Conservation (phyloP, 1,140 invertebrate genomes). For the Zaprionus vittiger region DNA sequence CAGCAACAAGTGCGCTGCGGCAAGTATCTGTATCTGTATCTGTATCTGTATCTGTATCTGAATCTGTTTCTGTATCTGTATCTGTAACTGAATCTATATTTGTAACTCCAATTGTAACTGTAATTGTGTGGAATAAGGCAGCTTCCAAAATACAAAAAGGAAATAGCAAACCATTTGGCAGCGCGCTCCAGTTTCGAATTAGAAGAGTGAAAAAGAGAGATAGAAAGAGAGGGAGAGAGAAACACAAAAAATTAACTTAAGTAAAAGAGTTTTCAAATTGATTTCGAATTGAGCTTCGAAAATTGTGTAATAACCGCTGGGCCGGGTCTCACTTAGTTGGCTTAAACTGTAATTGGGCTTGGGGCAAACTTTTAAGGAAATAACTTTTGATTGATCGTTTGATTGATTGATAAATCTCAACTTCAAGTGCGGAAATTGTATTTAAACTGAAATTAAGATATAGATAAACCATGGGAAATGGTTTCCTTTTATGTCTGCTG, state of each 20-base stretch:
- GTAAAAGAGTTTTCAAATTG: constrained; percentile 65
- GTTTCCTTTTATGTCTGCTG: not conserved
- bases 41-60: constrained; percentile 12
- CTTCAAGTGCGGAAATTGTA: constrained; percentile 1
- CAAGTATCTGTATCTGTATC: constrained; percentile 11
- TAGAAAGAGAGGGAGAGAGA: not conserved
- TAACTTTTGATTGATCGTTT: constrained; percentile 6
- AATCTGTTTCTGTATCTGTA: constrained; percentile 14
- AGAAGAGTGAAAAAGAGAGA: constrained; percentile 27
- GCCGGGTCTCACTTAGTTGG: constrained; percentile 4
- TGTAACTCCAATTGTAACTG: not conserved
- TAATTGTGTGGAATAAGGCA: constrained; percentile 53
- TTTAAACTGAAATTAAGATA: not conserved
- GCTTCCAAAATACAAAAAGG: constrained; percentile 51
- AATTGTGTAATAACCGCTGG: constrained; percentile 52
- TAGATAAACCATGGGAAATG: not conserved
- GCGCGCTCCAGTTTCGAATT: constrained; percentile 59
- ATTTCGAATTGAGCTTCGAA: constrained; percentile 57
- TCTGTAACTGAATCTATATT: constrained; percentile 13
- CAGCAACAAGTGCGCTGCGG: constrained; percentile 39
- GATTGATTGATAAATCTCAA: not conserved
- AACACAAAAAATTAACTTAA: constrained; percentile 47
- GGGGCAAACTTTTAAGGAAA: constrained; percentile 5
- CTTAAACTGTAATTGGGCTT: constrained; percentile 8
- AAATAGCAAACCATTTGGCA: constrained; percentile 49